A percentile compares a stretch with the other conserved stretches of the same genome.
Evolutionary conservation across 2,888 invertebrate genomes (phyloP).

Genomic region (Criorhina ranunculi): DNA sequence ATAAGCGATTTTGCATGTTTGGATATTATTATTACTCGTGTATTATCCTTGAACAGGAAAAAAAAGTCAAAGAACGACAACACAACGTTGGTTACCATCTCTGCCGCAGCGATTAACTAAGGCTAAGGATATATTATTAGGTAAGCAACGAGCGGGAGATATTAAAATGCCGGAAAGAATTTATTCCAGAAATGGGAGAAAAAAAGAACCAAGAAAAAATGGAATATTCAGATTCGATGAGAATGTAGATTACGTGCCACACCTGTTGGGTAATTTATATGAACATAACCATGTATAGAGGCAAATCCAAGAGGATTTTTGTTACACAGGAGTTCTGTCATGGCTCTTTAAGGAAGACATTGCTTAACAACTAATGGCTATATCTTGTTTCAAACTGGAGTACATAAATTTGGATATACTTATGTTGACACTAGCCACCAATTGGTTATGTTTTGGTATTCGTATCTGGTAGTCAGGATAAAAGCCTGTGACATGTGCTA

Average conservation of each 20-base stretch:
- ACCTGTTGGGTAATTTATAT: conserved; percentile 11
- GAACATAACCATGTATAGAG: neutral
- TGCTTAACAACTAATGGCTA: too few species aligned
- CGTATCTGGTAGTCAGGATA: too few species aligned
- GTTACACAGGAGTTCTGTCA: neutral
- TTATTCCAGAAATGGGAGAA: neutral
- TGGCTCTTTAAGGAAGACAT: neutral
- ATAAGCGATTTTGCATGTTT: conserved; percentile 73
- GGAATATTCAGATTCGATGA: conserved; percentile 7
- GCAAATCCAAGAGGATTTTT: neutral
- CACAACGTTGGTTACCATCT: neutral
- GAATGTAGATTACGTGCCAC: neutral
- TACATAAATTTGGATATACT: too few species aligned
- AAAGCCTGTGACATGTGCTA: too few species aligned
- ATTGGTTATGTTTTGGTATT: too few species aligned
- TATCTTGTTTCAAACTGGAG: too few species aligned
- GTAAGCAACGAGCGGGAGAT: conserved; percentile 3
- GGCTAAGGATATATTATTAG: conserved; percentile 18
- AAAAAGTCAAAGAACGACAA: conserved; percentile 27
- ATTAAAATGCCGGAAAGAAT: conserved; percentile 15
- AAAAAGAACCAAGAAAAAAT: neutral
- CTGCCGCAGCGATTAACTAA: conserved; percentile 14
- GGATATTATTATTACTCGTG: conserved; percentile 41
- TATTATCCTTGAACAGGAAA: conserved; percentile 32
- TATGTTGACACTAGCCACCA: too few species aligned